Evolutionary conservation across 2,888 invertebrate species (phyloP).

Genomic region (Polietes domitor): DNA sequence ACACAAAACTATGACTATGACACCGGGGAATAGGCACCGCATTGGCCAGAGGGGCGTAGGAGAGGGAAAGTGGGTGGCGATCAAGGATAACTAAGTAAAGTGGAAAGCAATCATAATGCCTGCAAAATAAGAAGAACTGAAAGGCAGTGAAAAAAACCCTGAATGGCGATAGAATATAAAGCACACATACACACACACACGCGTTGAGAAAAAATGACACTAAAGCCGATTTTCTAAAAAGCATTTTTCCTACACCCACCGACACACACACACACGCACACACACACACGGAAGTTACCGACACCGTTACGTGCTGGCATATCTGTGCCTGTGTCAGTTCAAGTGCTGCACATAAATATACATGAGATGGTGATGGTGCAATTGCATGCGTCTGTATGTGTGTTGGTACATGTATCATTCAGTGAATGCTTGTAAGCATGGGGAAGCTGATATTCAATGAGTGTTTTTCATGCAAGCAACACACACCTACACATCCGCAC

Average conservation of each 20-base stretch:
- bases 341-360: conserved; percentile 48
- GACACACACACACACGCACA: background rate
- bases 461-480: background rate
- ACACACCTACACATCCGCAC: background rate
- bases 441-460: conserved; percentile 35
- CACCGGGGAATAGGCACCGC: conserved; percentile 21
- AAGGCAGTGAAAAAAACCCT: background rate
- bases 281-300: background rate
- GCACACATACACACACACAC: background rate
- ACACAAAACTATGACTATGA: conserved; percentile 17
- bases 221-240: conserved; percentile 44
- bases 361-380: conserved; percentile 32
- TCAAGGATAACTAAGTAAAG: conserved; percentile 32
- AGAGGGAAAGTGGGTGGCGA: background rate
- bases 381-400: background rate
- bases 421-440: conserved; percentile 26
- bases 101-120: conserved; percentile 37
- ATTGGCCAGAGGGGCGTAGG: background rate
- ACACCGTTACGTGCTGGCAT: background rate
- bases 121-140: background rate
- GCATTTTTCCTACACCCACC: background rate
- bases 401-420: background rate
- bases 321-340: background rate
- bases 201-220: background rate
- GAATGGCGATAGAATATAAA: conserved; percentile 3